Base-by-base conservation (phyloP, 2,113 vertebrate species). In the Alligator mississippiensis region DNA sequence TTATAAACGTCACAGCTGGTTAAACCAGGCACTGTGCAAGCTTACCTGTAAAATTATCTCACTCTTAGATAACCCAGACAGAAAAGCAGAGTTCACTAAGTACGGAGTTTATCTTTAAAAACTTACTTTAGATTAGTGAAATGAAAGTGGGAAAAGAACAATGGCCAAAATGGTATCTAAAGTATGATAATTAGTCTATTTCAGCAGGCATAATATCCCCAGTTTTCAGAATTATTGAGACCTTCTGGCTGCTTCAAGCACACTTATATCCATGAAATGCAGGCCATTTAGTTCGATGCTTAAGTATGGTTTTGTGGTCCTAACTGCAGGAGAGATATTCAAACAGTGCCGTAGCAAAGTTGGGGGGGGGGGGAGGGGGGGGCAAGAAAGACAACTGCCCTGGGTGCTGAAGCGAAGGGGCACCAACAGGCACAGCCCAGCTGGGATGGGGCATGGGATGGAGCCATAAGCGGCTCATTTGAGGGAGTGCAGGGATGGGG, bases 241-340 rank as follows among this genome's bases (percentile, higher is more conserved):
- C 15, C 19, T 11, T 74, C 57, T 4, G 1, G 64, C 72, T 82
- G 22, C 25, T 85, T 85, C 10, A 80, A 79, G 16, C 6, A 34
- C 2, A 2, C n/a, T 24, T 11, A 59, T 55, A 47, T 80, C 82
- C 47, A 47, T 66, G 15, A 80, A 54, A 2, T 84, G 3, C 77
- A 90, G 80, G 30, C 12, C 64, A 77, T 77, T 82, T 55, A 60
- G 6, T 88, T 90, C 54, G 47, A 38, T 60, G 38, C 24, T 77
- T 17, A 2, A 30, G 24, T 70, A 19, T 14, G 61, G 62, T 28
- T 94, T 94, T 89, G 55, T 72, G 64, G 14, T 90, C 78, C 89
- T 66, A 81, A 55, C 94, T 95, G 89, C 80, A 86, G 4, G 1
- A 57, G 74, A 93, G 82, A 94, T 96, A 94, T 96, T 87, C 78